Percentiles rank a stretch among this genome's conserved stretches.
These are phyloP conservation scores for Tupiocoris notatus DNA, from an alignment of 2,888 invertebrate genomes.

Conservation along the genomic window DNA sequence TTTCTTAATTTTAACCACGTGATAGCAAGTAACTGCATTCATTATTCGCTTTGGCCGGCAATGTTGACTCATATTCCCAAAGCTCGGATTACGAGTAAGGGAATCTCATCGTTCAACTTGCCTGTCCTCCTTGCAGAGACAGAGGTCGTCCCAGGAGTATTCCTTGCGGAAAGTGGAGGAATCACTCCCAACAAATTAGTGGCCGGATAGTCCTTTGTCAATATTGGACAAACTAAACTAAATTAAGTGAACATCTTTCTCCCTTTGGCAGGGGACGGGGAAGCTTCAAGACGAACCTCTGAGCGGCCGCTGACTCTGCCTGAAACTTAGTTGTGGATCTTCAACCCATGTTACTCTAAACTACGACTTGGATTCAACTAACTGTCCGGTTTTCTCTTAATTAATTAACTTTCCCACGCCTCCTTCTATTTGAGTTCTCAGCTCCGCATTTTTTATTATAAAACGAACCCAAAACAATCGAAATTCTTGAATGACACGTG, in stretches of 20 bases:
- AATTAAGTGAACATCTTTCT: conserved; percentile 21
- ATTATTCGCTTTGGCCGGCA: not conserved
- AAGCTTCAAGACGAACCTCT: not conserved
- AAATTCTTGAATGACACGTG: no score
- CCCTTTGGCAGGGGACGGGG: not conserved
- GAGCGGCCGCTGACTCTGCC: not conserved
- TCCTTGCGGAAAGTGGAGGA: not conserved
- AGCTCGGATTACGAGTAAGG: not conserved
- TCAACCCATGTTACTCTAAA: not conserved
- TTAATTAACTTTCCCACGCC: not conserved
- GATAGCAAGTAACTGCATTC: not conserved
- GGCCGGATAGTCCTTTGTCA: conserved; percentile 25
- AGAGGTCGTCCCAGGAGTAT: not conserved
- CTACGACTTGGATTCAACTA: not conserved
- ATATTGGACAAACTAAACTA: conserved; percentile 22
- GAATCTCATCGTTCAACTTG: not conserved
- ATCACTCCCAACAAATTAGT: conserved; percentile 7
- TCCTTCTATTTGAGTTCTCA: not conserved
- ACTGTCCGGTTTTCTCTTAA: not conserved
- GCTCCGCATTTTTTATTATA: no score
- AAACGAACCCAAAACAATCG: no score
- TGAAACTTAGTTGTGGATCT: not conserved
- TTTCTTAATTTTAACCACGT: no score
- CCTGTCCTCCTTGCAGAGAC: not conserved
- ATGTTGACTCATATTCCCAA: not conserved